phyloP scores from a whole-genome alignment of 2,113 vertebrate genomes.

The Capreolus pygargus region DNA sequence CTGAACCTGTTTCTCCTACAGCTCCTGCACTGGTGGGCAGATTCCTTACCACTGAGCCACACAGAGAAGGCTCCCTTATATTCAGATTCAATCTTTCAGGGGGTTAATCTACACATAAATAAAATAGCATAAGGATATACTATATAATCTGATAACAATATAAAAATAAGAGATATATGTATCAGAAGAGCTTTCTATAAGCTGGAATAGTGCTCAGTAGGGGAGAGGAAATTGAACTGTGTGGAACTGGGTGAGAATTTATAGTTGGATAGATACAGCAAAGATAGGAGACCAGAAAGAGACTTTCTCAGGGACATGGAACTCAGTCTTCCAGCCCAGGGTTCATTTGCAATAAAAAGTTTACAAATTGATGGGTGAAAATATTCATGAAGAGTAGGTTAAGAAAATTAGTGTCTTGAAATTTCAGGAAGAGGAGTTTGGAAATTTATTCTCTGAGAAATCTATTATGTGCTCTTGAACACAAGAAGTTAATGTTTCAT shows the following conservation, averaged over 20 bases:
- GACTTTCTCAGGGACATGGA: not conserved
- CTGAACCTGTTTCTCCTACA: not conserved
- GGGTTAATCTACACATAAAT: not conserved
- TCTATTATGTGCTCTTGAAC: not conserved
- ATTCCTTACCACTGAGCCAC: not conserved
- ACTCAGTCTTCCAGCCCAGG: not conserved
- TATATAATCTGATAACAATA: not conserved
- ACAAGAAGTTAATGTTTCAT: not conserved
- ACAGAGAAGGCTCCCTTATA: not conserved
- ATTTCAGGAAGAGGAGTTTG: not conserved
- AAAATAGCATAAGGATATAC: not conserved
- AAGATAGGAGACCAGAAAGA: not conserved
- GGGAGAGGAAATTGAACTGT: not conserved
- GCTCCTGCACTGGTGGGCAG: not conserved
- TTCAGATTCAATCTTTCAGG: not conserved
- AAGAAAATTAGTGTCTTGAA: not conserved
- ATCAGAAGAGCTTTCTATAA: not conserved
- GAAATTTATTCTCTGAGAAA: not conserved
- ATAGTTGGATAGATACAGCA: not conserved
- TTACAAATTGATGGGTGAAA: not conserved
- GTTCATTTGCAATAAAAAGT: not conserved
- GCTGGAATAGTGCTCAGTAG: not conserved
- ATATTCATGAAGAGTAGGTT: not conserved
- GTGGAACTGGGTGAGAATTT: not conserved
- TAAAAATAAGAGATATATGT: not conserved